A percentile compares a stretch with the other conserved stretches of the same genome.
phyloP scores from a whole-genome alignment of 2,797 vertebrate genomes.

The Sitta carolinensis region DNA sequence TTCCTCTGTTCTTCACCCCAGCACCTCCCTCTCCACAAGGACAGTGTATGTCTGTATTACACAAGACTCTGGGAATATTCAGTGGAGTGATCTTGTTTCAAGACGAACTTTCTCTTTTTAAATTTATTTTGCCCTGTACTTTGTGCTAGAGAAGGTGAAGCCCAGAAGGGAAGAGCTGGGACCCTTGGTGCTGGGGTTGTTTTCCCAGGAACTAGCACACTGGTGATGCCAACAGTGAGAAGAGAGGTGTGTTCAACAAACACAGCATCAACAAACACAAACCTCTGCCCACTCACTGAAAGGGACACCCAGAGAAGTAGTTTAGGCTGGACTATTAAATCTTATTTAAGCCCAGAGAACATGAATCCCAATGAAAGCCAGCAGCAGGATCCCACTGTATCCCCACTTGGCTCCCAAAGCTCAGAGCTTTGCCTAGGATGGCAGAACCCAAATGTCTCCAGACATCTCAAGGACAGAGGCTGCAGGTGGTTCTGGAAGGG shows the following conservation, averaged over 20 bases:
- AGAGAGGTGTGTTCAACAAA: not conserved
- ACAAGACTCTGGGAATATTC: not conserved
- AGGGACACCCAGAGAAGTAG: not conserved
- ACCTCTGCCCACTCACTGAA: not conserved
- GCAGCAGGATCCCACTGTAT: not conserved
- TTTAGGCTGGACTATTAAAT: not conserved
- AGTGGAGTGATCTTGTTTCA: accelerated
- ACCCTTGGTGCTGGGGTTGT: accelerated
- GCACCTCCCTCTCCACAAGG: not conserved
- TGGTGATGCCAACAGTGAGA: not conserved
- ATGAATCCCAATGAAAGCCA: not conserved
- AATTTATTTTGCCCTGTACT: not conserved
- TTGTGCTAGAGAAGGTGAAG: not conserved
- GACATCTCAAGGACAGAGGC: not conserved
- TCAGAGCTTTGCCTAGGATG: not conserved
- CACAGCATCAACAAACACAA: not conserved
- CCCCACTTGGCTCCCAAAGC: not conserved
- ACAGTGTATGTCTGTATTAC: not conserved
- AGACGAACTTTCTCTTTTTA: not conserved
- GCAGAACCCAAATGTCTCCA: not conserved
- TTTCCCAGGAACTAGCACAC: too few relatives aligned
- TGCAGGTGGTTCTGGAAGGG: not conserved
- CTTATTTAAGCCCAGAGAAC: not conserved
- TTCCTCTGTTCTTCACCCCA: not conserved
- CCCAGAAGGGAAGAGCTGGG: not conserved